Evolutionary conservation across 2,797 vertebrate species (phyloP).

Genomic region (Selene dorsalis): DNA sequence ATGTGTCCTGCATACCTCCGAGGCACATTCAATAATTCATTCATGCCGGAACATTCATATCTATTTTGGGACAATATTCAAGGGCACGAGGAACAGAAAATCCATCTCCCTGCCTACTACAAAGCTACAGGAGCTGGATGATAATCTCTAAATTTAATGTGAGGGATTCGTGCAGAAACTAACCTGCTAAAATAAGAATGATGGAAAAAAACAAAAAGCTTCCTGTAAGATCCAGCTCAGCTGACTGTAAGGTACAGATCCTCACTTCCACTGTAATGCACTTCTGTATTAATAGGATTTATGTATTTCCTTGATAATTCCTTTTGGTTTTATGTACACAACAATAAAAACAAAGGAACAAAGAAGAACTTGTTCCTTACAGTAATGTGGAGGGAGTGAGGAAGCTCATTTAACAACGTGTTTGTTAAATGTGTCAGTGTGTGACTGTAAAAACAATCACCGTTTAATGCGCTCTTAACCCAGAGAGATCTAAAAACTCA

Average conservation of each 20-base stretch:
- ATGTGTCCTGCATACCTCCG: slow-evolving; percentile 62
- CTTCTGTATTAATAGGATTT: slow-evolving; percentile 48
- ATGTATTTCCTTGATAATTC: slow-evolving; percentile 37
- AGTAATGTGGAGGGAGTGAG: slow-evolving; percentile 10
- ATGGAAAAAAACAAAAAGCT: slow-evolving; percentile 26
- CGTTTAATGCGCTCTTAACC: slow-evolving; percentile 72
- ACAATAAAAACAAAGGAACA: slow-evolving; percentile 52
- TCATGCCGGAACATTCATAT: slow-evolving; percentile 65
- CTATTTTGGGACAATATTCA: slow-evolving; percentile 74
- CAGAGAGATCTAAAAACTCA: slow-evolving; percentile 70
- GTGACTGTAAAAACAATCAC: slow-evolving; percentile 64
- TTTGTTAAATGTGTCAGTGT: slow-evolving; percentile 73
- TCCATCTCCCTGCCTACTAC: slow-evolving; percentile 27
- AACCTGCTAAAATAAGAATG: slow-evolving; percentile 27
- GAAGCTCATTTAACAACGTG: slow-evolving; percentile 25
- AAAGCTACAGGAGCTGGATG: slow-evolving; percentile 38
- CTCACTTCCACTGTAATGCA: background rate
- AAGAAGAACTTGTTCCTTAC: slow-evolving; percentile 42
- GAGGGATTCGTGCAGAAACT: slow-evolving; percentile 28
- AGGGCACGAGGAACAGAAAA: slow-evolving; percentile 39
- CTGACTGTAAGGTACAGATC: slow-evolving; percentile 37
- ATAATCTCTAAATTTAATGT: slow-evolving; percentile 32
- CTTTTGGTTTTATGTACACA: slow-evolving; percentile 43
- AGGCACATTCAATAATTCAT: slow-evolving; percentile 79
- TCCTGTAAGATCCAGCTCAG: slow-evolving; percentile 41